Evolutionary conservation across 2,888 invertebrate genomes (phyloP).

Genomic region (Leistus spinibarbis): DNA sequence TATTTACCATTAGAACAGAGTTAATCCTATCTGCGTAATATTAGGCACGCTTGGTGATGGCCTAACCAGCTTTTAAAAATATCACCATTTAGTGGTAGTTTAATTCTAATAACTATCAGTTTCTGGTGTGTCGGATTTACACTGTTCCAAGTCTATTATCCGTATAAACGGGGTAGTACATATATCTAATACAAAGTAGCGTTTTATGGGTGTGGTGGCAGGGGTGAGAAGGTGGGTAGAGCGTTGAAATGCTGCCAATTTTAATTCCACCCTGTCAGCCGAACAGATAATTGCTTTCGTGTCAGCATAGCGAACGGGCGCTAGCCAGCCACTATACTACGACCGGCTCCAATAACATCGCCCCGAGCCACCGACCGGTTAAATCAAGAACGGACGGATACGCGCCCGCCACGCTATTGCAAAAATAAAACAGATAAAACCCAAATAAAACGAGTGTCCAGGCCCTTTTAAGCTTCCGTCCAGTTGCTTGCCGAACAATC

Average conservation of each 20-base stretch:
- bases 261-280: conserved; percentile 40
- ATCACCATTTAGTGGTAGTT: no score
- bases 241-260: conserved; percentile 39
- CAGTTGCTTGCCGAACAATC: neutral
- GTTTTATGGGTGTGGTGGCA: no score
- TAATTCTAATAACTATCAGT: no score
- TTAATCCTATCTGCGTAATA: no score
- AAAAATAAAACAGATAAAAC: neutral
- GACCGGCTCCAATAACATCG: conserved; percentile 27
- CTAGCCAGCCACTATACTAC: neutral
- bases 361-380: neutral
- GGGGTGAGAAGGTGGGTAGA: no score
- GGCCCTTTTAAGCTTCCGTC: neutral
- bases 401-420: neutral
- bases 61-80: no score
- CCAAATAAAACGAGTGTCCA: neutral
- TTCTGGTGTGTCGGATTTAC: no score
- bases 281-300: conserved; percentile 40
- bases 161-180: no score
- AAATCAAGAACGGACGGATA: neutral
- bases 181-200: no score
- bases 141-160: no score
- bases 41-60: no score
- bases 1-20: no score
- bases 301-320: conserved; percentile 34